phyloP scores from a whole-genome alignment of 2,888 invertebrate species.

The Scaptomyza flava region DNA sequence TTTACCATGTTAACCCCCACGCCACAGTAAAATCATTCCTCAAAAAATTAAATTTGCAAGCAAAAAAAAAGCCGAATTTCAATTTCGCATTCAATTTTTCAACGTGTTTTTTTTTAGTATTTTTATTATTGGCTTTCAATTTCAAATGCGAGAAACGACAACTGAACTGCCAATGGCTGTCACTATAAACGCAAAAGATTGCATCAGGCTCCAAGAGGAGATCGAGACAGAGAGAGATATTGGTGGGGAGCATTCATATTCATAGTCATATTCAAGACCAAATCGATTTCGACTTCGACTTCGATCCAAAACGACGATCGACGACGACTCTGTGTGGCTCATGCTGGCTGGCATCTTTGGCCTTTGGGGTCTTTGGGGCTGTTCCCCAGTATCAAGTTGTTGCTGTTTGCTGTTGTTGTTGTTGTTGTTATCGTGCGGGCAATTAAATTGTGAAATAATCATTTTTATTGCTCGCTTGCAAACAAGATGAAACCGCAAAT shows the following conservation, averaged over 20 bases:
- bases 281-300: constrained; percentile 73
- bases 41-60: constrained; percentile 50
- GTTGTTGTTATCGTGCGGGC: constrained; percentile 41
- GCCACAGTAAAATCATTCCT: background rate
- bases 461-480: constrained; percentile 64
- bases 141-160: constrained; percentile 70
- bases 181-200: constrained; percentile 60
- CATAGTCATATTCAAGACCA: constrained; percentile 70
- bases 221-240: background rate
- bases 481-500: constrained; percentile 55
- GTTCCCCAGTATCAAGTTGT: constrained; percentile 6
- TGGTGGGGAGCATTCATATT: constrained; percentile 23
- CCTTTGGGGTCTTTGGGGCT: constrained; percentile 61
- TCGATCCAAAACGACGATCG: constrained; percentile 38
- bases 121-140: constrained; percentile 64
- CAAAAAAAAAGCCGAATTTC: constrained; percentile 43
- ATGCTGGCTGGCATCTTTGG: constrained; percentile 35
- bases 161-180: constrained; percentile 49
- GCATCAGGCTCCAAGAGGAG: constrained; percentile 56
- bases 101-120: constrained; percentile 40
- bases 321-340: constrained; percentile 24
- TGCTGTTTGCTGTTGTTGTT: constrained; percentile 10
- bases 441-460: constrained; percentile 78
- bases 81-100: constrained; percentile 64
- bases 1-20: background rate